Evolutionary conservation across 1,140 invertebrate species (phyloP), one percentile per base, ranked within the genome.

Genomic region (Microplitis mediator): DNA sequence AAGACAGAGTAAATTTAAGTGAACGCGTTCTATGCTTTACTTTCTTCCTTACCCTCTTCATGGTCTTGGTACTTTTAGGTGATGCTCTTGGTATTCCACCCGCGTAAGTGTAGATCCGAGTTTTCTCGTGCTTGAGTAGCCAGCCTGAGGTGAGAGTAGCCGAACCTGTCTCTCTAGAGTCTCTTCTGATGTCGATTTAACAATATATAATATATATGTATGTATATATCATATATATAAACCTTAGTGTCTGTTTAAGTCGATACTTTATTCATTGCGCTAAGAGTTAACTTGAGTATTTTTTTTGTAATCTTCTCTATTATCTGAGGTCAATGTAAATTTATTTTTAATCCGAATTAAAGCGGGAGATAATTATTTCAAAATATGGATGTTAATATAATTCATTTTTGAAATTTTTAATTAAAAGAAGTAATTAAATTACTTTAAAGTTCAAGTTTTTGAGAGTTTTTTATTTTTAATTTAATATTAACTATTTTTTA

Each of bases 181-280:
- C 66, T 54, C 31, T 34, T 56, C 66, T 35, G 14, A 32, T 39
- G 66, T 68, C 66, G 23, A 68, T 68, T 68, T 31, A 16, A 11
- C 36, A 6, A 54, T 14, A 14, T 13, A 14, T 23, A 4, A 54
- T 54, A 14, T 23, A 35, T 31, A 35, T 34, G n/a, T 6, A 63
- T 63, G 9, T 39, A 36, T 63, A 34, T 32, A 16, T 32, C n/a
- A 14, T 31, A 14, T 60, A 52, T 63, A 52, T 36, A 34, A 9
- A 45, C 5, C 23, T 36, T 60, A 3, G n/a, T 31, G 62, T 72
- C 52, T 16, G 34, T 69, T 66, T 56, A 61, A 74, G 60, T 34
- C 65, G 73, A 76, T 76, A 75, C 73, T 75, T 76, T 76, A 75
- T 76, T 76, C 73, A 76, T 74, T 62, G 70, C 11, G 0, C 5